Conservation (phyloP, 1,140 invertebrate species). For the Andricus grossulariae region DNA sequence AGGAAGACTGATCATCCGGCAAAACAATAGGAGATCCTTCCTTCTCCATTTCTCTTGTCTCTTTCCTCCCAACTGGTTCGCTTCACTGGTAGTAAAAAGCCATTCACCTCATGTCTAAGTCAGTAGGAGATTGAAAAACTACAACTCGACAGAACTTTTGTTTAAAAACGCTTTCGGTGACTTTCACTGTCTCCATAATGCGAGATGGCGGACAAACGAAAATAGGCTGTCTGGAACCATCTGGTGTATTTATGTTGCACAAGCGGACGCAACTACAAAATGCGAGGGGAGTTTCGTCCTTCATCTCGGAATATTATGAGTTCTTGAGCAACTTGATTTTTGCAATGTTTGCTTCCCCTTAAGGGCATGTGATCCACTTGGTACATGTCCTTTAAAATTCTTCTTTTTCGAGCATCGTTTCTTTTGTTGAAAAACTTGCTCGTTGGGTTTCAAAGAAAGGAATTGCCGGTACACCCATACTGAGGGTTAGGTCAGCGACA, state of each 20-base stretch:
- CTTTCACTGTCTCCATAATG: not conserved
- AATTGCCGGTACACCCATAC: too few species aligned
- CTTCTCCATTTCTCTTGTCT: constrained; percentile 40
- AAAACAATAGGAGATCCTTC: constrained; percentile 56
- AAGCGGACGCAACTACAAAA: constrained; percentile 1
- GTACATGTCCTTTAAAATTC: not conserved
- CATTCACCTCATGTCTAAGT: not conserved
- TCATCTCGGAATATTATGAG: not conserved
- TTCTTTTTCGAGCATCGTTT: too few species aligned
- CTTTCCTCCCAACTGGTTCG: not conserved
- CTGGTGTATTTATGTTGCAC: constrained; percentile 21
- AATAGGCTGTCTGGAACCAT: constrained; percentile 22
- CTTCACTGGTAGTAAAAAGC: not conserved
- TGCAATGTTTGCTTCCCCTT: constrained; percentile 38
- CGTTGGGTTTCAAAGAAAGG: too few species aligned
- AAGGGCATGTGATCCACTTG: constrained; percentile 34
- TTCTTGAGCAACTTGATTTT: constrained; percentile 34
- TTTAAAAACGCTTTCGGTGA: not conserved
- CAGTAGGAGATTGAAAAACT: not conserved
- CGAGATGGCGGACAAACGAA: not conserved
- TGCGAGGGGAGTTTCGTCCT: not conserved
- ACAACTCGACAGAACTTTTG: not conserved
- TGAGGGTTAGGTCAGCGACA: too few species aligned
- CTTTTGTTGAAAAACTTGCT: too few species aligned
- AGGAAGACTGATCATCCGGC: constrained; percentile 58